A percentile compares a stretch with the other conserved stretches of the same genome.
These are phyloP conservation scores for Bombus breviceps DNA, from an alignment of 1,140 invertebrate species.

Conservation along the genomic window DNA sequence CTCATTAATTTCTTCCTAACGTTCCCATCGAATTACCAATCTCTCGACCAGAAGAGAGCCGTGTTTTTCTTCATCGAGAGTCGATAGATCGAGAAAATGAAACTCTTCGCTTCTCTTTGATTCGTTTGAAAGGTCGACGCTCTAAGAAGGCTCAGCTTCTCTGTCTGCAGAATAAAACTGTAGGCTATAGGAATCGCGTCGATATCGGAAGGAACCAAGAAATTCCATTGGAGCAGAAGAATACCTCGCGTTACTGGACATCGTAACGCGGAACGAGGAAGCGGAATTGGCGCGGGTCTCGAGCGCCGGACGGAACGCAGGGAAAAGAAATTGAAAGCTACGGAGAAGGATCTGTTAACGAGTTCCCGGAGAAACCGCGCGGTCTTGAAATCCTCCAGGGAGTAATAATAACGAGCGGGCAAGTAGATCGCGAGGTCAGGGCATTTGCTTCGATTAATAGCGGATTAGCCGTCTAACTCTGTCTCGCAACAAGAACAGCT, in stretches of 20 bases:
- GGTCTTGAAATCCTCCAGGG: slow-evolving; percentile 36
- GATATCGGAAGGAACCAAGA: not conserved
- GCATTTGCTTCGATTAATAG: slow-evolving; percentile 51
- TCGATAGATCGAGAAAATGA: not conserved
- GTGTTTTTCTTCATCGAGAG: not conserved
- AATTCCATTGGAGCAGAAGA: not conserved
- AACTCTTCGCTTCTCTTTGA: not conserved
- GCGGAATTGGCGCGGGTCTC: not conserved
- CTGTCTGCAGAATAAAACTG: not conserved
- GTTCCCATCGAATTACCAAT: not conserved
- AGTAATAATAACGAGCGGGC: slow-evolving; percentile 33
- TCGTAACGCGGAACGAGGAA: slow-evolving; percentile 32
- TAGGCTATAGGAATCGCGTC: not conserved
- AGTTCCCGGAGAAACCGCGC: slow-evolving; percentile 25
- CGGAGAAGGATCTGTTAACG: not conserved
- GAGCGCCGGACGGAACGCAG: not conserved
- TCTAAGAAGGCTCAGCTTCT: not conserved
- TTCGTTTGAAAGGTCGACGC: not conserved
- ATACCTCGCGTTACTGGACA: not conserved
- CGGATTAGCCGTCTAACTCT: slow-evolving; percentile 43
- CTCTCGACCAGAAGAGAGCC: not conserved
- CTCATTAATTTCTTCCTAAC: not conserved
- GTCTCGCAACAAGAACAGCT: slow-evolving; percentile 36
- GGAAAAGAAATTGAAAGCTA: not conserved
- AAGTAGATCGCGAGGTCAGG: slow-evolving; percentile 43